A percentile compares a stretch with the other conserved stretches of the same genome.
Conservation (phyloP, 2,888 invertebrate species). For the Microplitis manilae region DNA sequence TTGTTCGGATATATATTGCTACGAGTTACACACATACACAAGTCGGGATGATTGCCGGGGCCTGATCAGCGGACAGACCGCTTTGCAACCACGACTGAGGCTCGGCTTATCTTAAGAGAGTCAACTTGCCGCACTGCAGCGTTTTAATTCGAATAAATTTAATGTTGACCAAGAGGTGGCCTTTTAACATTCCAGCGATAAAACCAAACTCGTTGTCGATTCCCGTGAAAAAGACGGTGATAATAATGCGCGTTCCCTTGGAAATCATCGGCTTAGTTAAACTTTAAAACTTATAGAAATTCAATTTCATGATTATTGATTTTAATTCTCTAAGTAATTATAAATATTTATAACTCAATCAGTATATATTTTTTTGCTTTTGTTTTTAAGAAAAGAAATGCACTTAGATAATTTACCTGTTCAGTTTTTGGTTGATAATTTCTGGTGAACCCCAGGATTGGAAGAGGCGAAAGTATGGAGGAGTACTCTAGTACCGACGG, state of each 20-base stretch:
- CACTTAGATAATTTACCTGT: no score
- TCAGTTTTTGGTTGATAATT: no score
- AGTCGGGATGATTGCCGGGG: not conserved
- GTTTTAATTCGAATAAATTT: constrained; percentile 71
- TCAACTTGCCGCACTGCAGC: constrained; percentile 60
- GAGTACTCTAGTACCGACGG: no score
- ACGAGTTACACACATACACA: constrained; percentile 13
- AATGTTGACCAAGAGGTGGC: constrained; percentile 68
- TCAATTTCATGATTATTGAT: no score
- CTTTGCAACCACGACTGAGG: constrained; percentile 48
- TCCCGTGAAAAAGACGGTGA: constrained; percentile 30
- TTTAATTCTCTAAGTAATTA: no score
- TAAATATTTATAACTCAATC: no score
- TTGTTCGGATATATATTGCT: not conserved
- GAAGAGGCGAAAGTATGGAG: no score
- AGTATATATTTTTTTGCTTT: no score
- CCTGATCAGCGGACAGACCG: constrained; percentile 41
- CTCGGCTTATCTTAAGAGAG: constrained; percentile 60
- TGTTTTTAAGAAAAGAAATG: no score
- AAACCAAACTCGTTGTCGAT: constrained; percentile 48
- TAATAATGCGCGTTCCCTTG: not conserved
- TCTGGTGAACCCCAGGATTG: no score
- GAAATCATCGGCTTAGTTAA: not conserved
- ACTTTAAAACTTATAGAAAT: no score
- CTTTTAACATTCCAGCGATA: constrained; percentile 71